Base-by-base conservation (phyloP, 1,140 invertebrate species). In the Drosophila athabasca region DNA sequence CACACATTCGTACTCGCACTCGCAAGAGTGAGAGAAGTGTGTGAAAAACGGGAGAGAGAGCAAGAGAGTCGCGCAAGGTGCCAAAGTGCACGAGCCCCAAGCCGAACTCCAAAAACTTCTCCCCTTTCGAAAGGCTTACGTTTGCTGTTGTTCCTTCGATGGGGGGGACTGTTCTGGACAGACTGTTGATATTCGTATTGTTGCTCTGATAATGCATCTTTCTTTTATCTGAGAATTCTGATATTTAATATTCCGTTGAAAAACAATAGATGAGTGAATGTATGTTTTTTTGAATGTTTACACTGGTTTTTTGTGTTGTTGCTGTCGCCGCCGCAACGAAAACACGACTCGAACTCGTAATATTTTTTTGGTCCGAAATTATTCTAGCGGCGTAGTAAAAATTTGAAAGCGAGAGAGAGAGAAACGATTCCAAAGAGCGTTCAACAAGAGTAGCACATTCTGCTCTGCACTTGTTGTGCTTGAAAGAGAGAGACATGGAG, bases 331-430 rank as follows among this genome's bases (percentile, higher is more conserved):
- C 72, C 59, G 72, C 82, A 48, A 78, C 82, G 77, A 70, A 64
- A 87, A 77, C 68, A 53, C 78, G 76, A 78, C 79, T 61, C 65
- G 61, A 62, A 85, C 62, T 68, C 62, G 62, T 54, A 76, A 75
- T 67, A 75, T 62, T 88, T 87, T 79, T 80, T 76, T 11, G 35
- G 57, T 55, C 72, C 82, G 78, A 82, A 87, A 76, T 82, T 76
- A 82, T 87, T 88, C 78, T 87, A 88, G 82, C 82, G 79, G 76
- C 82, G 82, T 77, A 87, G 83, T 82, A 87, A 78, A 76, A 67
- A 54, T 76, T 62, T 67, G 55, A 74, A 35, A 46, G 8, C 43
- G 51, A 44, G 45, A 51, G 57, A 62, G 48, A 61, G 49, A 58
- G 49, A 19, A 41, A 55, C 41, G 53, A 54, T 17, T 41, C 29